These are phyloP conservation scores for Pseudopodoces humilis DNA, from an alignment of 2,113 vertebrate species.

Conservation along the genomic window DNA sequence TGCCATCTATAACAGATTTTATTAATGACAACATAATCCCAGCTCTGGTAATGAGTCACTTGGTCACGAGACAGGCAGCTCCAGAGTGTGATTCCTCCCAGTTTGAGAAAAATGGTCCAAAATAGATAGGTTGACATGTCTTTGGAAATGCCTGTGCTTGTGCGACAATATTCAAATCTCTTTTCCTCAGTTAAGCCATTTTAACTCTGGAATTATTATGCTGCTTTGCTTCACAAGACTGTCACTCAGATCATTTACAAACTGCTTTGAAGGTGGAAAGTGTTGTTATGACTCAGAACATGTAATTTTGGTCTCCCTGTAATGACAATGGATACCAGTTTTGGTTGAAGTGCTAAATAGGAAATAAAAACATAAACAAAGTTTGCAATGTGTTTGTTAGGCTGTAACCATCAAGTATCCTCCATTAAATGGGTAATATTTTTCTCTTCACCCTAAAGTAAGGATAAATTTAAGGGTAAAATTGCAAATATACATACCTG, in stretches of 20 bases:
- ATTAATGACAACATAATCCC: not conserved
- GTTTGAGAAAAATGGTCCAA: not conserved
- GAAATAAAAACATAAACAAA: not conserved
- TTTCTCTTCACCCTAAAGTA: not conserved
- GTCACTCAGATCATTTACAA: not conserved
- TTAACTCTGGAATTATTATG: conserved; percentile 1
- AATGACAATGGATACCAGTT: not conserved
- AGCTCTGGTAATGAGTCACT: not conserved
- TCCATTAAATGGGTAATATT: not conserved
- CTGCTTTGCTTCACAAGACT: not conserved
- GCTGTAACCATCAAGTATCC: not conserved
- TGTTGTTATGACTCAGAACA: conserved; percentile 11
- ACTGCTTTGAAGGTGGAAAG: conserved; percentile 31
- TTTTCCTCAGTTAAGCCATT: conserved; percentile 8
- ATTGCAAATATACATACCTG: not conserved
- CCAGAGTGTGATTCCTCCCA: not conserved
- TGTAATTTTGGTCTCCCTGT: not conserved
- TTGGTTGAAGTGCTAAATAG: not conserved
- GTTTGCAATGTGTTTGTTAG: not conserved
- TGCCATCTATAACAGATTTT: not conserved
- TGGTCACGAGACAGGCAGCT: not conserved
- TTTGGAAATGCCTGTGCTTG: not conserved
- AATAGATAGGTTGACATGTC: not conserved
- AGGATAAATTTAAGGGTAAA: not conserved
- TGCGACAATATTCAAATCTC: not conserved